Evolutionary conservation across 1,140 invertebrate species (phyloP).

Genomic region (Apis laboriosa): DNA sequence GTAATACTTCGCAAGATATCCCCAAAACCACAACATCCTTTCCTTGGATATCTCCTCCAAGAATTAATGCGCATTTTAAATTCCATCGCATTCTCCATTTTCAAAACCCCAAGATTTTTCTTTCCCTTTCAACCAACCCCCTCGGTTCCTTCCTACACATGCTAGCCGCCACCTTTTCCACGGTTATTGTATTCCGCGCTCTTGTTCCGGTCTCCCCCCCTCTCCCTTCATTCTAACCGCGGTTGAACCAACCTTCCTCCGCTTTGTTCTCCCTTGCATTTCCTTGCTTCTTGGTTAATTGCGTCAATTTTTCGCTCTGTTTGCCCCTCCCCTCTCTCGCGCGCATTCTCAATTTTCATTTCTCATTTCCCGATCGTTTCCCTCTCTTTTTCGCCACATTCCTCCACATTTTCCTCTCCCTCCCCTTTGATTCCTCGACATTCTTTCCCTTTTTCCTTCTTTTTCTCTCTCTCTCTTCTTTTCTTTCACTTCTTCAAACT

Average conservation of each 20-base stretch:
- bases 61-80: background rate
- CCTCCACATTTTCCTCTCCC: background rate
- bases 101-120: background rate
- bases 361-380: constrained; percentile 18
- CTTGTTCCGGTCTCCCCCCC: background rate
- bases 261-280: background rate
- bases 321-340: constrained; percentile 7
- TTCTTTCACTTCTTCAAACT: constrained; percentile 17
- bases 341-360: constrained; percentile 11
- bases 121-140: background rate
- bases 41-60: too few relatives aligned
- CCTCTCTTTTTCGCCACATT: background rate
- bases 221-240: constrained; percentile 1
- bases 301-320: constrained; percentile 25
- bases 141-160: background rate
- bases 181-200: constrained; percentile 3
- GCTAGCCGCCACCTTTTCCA: background rate
- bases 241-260: too few relatives aligned
- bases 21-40: too few relatives aligned
- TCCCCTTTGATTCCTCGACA: background rate
- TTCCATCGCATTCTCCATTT: background rate
- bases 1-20: too few relatives aligned
- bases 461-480: constrained; percentile 1
- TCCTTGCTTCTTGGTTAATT: constrained; percentile 15
- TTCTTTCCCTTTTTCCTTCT: constrained; percentile 17